A percentile compares a stretch with the other conserved stretches of the same genome.
These are phyloP conservation scores for Eurytoma californica DNA, from an alignment of 2,888 invertebrate species.

Conservation along the genomic window DNA sequence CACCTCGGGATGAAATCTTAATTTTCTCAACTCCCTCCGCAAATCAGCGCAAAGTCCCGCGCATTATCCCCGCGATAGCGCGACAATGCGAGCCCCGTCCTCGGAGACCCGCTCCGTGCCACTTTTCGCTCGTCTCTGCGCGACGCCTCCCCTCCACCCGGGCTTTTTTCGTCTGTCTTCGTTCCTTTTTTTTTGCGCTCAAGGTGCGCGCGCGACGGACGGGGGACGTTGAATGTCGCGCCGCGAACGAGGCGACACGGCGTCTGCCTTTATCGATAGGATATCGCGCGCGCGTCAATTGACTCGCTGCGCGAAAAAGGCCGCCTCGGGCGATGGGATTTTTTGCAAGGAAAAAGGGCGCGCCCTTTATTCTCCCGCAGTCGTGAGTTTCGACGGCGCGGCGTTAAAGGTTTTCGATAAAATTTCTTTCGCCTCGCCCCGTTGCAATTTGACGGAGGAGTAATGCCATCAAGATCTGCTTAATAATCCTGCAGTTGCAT, in stretches of 20 bases:
- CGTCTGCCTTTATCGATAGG: conserved; percentile 41
- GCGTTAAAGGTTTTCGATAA: neutral
- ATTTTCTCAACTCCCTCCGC: conserved; percentile 1
- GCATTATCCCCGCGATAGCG: neutral
- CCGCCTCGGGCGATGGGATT: neutral
- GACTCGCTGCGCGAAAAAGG: conserved; percentile 11
- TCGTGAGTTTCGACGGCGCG: neutral
- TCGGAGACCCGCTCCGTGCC: neutral
- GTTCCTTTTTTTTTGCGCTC: no score
- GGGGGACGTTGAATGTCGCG: no score
- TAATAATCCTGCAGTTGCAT: no score
- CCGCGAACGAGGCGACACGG: neutral
- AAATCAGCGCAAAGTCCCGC: conserved; percentile 4
- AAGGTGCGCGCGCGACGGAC: neutral
- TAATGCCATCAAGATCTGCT: no score
- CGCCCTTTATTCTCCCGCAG: neutral
- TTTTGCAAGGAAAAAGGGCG: neutral
- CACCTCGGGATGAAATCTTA: neutral
- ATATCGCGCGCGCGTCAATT: conserved; percentile 34
- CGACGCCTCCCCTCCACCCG: neutral
- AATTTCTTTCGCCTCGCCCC: neutral
- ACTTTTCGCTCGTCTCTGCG: neutral
- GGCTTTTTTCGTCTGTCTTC: neutral
- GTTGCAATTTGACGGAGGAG: neutral
- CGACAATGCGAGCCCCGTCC: neutral